Base-by-base conservation (phyloP, 2,888 invertebrate genomes). In the Drosophila atroscutellata region DNA sequence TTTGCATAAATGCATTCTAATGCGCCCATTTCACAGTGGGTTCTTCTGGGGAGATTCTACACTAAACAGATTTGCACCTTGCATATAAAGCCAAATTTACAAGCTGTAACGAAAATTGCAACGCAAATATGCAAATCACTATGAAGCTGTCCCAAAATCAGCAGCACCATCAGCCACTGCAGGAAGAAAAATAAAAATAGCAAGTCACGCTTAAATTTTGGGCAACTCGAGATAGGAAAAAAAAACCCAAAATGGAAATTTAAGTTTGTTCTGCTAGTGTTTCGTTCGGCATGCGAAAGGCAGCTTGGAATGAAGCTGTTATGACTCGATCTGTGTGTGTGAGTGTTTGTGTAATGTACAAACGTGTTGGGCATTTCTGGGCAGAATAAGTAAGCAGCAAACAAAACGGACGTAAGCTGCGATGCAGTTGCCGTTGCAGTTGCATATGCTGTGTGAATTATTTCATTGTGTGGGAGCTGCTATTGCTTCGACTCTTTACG, bases 51-150 rank as follows among this genome's bases (percentile, higher is more conserved):
- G 13, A 13, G 26, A 7, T 26, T 55, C 37, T 42, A 60, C 78
- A 76, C 79, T 87, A 83, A 90, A 88, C 83, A 88, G 89, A 87
- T 87, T 87, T 90, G 72, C 86, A 81, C 86, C 86, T 85, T 72
- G 83, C 79, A 77, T 77, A 85, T 80, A 89, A 74, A 79, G 72
- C 67, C 71, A 72, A 82, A 89, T 86, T 87, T 87, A 83, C 83
- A 86, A 83, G 85, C 82, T 86, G 63, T 69, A 72, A 61, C 64
- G 77, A 88, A 90, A 89, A 88, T 83, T 89, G 81, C 76, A 76
- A 72, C 66, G 71, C 76, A 83, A 86, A 86, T 86, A 86, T 86
- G 86, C 90, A 86, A 86, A 86, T 86, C 72, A 59, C 39, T 13
- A 28, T 26, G 56, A 42, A 37, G 58, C 56, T 58, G 50, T 51